phyloP scores from a whole-genome alignment of 2,888 invertebrate genomes.

The Melikaiella ostensackeni region DNA sequence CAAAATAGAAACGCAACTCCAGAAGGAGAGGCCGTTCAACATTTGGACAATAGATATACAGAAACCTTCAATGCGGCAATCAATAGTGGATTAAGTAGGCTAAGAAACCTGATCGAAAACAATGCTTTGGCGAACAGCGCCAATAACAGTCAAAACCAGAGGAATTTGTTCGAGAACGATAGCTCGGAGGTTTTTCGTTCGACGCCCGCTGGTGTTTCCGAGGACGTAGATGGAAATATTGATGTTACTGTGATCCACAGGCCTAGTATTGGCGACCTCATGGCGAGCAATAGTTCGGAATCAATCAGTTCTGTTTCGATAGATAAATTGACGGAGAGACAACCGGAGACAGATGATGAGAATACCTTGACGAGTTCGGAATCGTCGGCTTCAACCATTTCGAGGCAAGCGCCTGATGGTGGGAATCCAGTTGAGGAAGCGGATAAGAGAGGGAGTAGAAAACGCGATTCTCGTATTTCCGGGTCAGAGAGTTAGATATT shows the following conservation, averaged over 20 bases:
- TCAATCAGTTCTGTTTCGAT: slow-evolving; percentile 57
- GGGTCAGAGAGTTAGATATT: neutral
- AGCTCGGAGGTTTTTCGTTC: slow-evolving; percentile 56
- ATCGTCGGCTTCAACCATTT: slow-evolving; percentile 64
- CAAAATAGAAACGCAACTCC: slow-evolving; percentile 51
- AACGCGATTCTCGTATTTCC: slow-evolving; percentile 38
- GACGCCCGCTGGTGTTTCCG: slow-evolving; percentile 64
- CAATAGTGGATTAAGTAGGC: slow-evolving; percentile 61
- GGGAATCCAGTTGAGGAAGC: slow-evolving; percentile 72
- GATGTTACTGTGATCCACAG: slow-evolving; percentile 65
- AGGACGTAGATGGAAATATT: slow-evolving; percentile 64
- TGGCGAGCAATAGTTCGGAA: slow-evolving; percentile 60
- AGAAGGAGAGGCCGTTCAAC: slow-evolving; percentile 65
- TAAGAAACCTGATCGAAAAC: slow-evolving; percentile 57
- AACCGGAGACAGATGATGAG: slow-evolving; percentile 55
- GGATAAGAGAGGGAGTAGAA: slow-evolving; percentile 48
- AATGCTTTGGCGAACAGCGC: slow-evolving; percentile 46
- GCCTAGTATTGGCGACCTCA: slow-evolving; percentile 61
- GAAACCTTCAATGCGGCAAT: slow-evolving; percentile 64
- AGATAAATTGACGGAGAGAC: slow-evolving; percentile 55
- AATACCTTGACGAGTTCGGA: slow-evolving; percentile 60
- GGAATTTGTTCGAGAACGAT: slow-evolving; percentile 42
- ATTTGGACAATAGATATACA: slow-evolving; percentile 68
- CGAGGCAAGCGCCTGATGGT: slow-evolving; percentile 74
- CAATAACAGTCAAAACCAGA: slow-evolving; percentile 37